Percentiles rank a stretch among this genome's conserved stretches.
Evolutionary conservation across 23 tunicate genomes (phyloP).

Genomic region (Styela plicata): DNA sequence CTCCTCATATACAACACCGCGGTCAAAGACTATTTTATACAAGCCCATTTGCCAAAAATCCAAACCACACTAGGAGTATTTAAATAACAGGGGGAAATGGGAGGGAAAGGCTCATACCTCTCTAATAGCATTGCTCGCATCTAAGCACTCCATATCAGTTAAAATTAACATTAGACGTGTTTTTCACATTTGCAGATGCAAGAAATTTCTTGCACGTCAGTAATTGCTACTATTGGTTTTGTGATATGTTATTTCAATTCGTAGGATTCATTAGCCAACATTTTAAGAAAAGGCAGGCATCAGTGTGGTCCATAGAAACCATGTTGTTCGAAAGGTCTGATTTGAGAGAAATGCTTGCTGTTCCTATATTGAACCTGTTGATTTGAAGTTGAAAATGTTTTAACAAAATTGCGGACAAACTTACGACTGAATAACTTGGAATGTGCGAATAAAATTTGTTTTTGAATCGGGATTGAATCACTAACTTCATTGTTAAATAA

Average conservation of each 20-base stretch:
- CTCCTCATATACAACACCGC: no score
- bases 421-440: no score
- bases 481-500: no score
- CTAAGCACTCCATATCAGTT: slow-evolving; percentile 98
- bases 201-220: slow-evolving; percentile 89
- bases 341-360: slow-evolving; percentile 95
- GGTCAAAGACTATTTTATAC: no score
- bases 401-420: no score
- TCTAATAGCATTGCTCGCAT: slow-evolving; percentile 93
- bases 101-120: no score
- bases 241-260: slow-evolving; percentile 89
- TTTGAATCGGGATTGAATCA: no score
- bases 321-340: slow-evolving; percentile 97
- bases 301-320: slow-evolving; percentile 99
- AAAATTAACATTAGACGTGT: slow-evolving; percentile 92
- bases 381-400: no score
- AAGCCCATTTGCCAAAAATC: no score
- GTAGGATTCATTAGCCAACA: slow-evolving; percentile 98
- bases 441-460: no score
- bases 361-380: slow-evolving; percentile 93
- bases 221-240: slow-evolving; percentile 90
- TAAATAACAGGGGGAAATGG: background rate
- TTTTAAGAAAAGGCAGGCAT: slow-evolving; percentile 88
- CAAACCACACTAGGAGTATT: no score
- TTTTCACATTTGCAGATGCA: slow-evolving; percentile 95